Conservation (phyloP, 2,113 vertebrate species). For the Pachyramphus minor region DNA sequence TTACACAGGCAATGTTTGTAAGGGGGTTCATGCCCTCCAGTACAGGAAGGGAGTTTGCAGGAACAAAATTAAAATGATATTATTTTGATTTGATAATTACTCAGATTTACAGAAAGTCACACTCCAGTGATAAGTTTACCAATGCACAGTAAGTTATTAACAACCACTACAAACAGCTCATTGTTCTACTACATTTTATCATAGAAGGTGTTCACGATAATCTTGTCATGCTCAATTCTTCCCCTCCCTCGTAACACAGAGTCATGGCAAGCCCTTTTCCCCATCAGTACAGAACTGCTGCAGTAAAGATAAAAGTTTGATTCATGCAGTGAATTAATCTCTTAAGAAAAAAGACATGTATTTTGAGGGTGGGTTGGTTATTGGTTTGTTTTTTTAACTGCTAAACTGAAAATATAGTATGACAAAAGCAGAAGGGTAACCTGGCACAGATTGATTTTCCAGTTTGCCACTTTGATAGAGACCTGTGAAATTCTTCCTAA, state of each 20-base stretch:
- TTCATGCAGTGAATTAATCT: not conserved
- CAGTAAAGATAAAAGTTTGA: not conserved
- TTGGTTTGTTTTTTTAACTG: not conserved
- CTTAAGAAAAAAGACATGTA: not conserved
- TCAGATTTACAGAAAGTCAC: not conserved
- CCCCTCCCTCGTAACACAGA: not conserved
- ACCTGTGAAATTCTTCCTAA: not conserved
- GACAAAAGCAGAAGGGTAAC: not conserved
- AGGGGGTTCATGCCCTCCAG: not conserved
- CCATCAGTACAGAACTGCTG: not conserved
- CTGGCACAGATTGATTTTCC: not conserved
- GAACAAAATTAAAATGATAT: not conserved
- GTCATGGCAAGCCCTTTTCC: not conserved
- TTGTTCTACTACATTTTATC: not conserved
- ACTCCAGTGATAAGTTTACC: not conserved
- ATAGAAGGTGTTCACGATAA: not conserved
- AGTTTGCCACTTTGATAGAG: not conserved
- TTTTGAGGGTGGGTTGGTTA: not conserved
- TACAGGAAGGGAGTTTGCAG: not conserved
- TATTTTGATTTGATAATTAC: not conserved
- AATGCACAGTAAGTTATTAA: not conserved
- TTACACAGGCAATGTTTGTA: not conserved
- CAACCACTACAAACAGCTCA: not conserved
- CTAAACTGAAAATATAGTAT: not conserved
- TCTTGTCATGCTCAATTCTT: not conserved